A percentile compares a stretch with the other conserved stretches of the same genome.
Evolutionary conservation across 2,113 vertebrate species (phyloP).

Genomic region (Xenopus tropicalis): DNA sequence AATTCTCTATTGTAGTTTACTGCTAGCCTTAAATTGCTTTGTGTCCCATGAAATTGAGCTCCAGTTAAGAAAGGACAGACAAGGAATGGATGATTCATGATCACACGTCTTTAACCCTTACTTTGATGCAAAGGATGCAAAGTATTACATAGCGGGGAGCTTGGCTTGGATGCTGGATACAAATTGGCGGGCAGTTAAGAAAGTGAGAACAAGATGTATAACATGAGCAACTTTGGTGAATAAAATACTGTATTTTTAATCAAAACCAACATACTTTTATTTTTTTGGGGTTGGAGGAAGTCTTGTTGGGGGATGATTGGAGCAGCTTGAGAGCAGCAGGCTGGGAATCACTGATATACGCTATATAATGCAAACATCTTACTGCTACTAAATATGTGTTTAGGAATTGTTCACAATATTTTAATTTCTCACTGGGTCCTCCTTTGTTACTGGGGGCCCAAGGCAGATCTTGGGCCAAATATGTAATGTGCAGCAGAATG

Average conservation of each 20-base stretch:
- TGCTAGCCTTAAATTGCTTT: constrained; percentile 40
- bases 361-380: too few species aligned
- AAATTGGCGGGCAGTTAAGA: neutral
- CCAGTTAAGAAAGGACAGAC: constrained; percentile 32
- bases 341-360: too few species aligned
- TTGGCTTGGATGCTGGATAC: neutral
- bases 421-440: too few species aligned
- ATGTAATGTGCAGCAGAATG: too few species aligned
- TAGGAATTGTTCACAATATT: too few species aligned
- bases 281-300: too few species aligned
- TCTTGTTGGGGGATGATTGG: too few species aligned
- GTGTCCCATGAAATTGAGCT: constrained; percentile 45
- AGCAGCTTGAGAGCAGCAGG: too few species aligned
- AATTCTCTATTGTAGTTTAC: constrained; percentile 41
- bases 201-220: neutral
- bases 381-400: too few species aligned
- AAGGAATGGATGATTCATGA: constrained; percentile 19
- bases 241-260: neutral
- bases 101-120: constrained; percentile 28
- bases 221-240: neutral
- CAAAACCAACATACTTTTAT: neutral
- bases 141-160: neutral
- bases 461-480: too few species aligned
- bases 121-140: neutral
- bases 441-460: too few species aligned